Percentiles rank a stretch among this genome's conserved stretches.
phyloP scores from a whole-genome alignment of 2,113 vertebrate species.

The Gobius niger region DNA sequence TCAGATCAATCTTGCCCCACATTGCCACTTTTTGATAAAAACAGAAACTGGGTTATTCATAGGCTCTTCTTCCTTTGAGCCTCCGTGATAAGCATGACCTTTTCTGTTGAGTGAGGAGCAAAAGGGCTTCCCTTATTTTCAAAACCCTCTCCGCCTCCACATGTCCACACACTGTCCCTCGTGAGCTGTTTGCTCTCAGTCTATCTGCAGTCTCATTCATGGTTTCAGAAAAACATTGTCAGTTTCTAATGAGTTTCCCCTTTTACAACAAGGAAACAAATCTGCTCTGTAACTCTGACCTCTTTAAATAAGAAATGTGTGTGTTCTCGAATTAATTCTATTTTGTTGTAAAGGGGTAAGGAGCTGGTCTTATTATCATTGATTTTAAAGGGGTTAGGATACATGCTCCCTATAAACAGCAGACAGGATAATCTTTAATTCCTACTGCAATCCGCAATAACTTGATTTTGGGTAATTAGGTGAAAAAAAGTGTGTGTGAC shows the following conservation, averaged over 20 bases:
- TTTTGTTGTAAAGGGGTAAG: too few species aligned
- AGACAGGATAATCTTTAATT: too few species aligned
- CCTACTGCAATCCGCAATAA: too few species aligned
- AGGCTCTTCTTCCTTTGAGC: conserved; percentile 30
- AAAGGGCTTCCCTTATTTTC: conserved; percentile 60
- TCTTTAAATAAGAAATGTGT: background rate
- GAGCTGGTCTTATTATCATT: too few species aligned
- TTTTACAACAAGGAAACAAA: background rate
- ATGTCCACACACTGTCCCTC: conserved; percentile 14
- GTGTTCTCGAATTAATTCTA: background rate
- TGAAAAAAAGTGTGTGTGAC: too few species aligned
- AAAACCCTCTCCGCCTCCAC: conserved; percentile 2
- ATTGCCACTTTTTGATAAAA: background rate
- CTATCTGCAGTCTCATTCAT: conserved; percentile 22
- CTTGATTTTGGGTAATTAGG: too few species aligned
- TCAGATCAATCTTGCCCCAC: background rate
- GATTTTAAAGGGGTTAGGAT: too few species aligned
- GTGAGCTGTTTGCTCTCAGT: conserved; percentile 8
- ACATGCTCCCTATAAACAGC: too few species aligned
- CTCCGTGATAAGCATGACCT: background rate
- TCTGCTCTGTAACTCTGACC: background rate
- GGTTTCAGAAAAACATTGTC: conserved; percentile 30
- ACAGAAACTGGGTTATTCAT: background rate
- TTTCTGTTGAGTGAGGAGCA: background rate
- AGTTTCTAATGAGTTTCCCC: conserved; percentile 46